A percentile compares a stretch with the other conserved stretches of the same genome.
Conservation (phyloP, 2,113 vertebrate genomes). For the Callopanchax toddi region DNA sequence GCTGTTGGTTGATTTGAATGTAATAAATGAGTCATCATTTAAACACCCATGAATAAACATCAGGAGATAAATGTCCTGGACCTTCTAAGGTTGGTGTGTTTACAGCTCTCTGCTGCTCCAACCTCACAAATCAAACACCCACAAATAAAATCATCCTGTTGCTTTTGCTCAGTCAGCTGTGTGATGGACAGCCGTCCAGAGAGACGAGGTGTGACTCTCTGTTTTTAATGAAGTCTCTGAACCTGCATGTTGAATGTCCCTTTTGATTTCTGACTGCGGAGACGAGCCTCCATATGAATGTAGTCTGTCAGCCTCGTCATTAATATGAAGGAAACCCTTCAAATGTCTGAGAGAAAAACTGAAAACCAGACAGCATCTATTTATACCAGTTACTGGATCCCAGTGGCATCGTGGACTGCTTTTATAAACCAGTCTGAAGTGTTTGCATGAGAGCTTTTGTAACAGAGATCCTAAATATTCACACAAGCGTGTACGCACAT, state of each 20-base stretch:
- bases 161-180: conserved; percentile 1
- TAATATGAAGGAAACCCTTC: conserved; percentile 25
- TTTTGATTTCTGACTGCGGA: conserved; percentile 32
- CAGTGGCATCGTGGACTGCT: conserved; percentile 1
- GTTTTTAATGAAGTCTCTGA: conserved; percentile 55
- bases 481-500: conserved; percentile 12
- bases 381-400: conserved; percentile 4
- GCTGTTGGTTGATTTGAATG: too few species aligned
- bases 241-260: conserved; percentile 60
- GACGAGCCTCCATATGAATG: conserved; percentile 46
- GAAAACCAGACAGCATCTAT: conserved; percentile 9
- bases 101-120: not conserved
- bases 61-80: too few species aligned
- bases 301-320: conserved; percentile 42
- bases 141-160: not conserved
- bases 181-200: conserved; percentile 55
- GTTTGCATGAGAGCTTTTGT: conserved; percentile 23
- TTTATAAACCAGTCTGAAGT: conserved; percentile 7
- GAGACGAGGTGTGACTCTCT: too few species aligned
- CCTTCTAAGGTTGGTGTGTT: too few species aligned
- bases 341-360: conserved; percentile 22
- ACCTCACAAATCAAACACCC: conserved; percentile 11
- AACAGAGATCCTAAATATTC: conserved; percentile 1
- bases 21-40: too few species aligned
- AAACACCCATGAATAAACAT: too few species aligned